Evolutionary conservation across 2,113 vertebrate genomes (phyloP).

Genomic region (Isichthys henryi): DNA sequence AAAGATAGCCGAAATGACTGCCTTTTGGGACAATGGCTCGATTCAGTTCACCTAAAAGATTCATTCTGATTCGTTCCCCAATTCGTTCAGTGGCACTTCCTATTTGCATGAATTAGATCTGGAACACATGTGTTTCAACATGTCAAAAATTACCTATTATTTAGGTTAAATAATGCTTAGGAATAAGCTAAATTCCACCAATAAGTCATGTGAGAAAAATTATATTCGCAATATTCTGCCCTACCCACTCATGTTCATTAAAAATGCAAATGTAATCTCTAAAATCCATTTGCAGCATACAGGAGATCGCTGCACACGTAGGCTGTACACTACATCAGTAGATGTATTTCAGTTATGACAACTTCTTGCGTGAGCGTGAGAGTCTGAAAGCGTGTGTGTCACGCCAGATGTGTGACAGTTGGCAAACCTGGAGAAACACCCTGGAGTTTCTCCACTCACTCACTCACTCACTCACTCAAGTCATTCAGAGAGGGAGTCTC

Average conservation of each 20-base stretch:
- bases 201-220: background rate
- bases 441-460: background rate
- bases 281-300: background rate
- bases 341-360: background rate
- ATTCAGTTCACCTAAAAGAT: background rate
- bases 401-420: background rate
- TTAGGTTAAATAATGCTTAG: background rate
- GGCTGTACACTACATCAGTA: background rate
- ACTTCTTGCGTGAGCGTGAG: background rate
- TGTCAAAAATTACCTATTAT: background rate
- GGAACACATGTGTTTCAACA: background rate
- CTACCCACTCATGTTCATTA: background rate
- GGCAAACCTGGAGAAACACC: background rate
- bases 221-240: background rate
- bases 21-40: background rate
- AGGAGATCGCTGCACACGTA: background rate
- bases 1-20: background rate
- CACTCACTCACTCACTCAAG: background rate
- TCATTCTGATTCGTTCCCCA: background rate
- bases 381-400: background rate
- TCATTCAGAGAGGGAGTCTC: no score
- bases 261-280: background rate
- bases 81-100: background rate
- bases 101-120: background rate
- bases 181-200: background rate